phyloP scores from a whole-genome alignment of 2,888 invertebrate genomes.

The Sphaeridia pumilis region DNA sequence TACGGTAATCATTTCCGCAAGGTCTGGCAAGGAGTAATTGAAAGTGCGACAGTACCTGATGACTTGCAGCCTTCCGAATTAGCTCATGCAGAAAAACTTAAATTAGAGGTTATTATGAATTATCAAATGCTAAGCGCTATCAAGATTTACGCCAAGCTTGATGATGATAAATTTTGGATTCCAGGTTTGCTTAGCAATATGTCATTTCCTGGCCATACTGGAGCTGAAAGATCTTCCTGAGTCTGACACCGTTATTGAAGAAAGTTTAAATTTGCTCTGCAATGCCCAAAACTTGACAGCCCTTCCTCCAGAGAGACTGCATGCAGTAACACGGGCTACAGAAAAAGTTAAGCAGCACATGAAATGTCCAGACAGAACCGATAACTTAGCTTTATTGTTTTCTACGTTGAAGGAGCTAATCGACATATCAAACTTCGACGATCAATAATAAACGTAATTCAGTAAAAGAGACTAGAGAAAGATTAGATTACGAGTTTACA shows the following conservation, averaged over 20 bases:
- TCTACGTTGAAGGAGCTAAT: too few relatives aligned
- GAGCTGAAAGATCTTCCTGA: constrained; percentile 7
- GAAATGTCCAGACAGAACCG: too few relatives aligned
- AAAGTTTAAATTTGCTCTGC: background rate
- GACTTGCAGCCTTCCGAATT: constrained; percentile 11
- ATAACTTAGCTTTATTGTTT: too few relatives aligned
- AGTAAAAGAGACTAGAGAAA: too few relatives aligned
- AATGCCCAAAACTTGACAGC: background rate
- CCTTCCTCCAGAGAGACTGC: constrained; percentile 7
- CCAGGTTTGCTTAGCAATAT: constrained; percentile 10
- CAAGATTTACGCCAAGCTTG: background rate
- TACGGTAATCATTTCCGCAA: constrained; percentile 1
- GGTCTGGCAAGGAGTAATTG: constrained; percentile 9
- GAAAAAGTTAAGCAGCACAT: background rate
- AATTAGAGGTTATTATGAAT: constrained; percentile 7
- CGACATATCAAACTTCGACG: too few relatives aligned
- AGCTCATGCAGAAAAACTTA: constrained; percentile 12
- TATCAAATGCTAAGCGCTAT: background rate
- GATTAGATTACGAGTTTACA: too few relatives aligned
- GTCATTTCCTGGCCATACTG: constrained; percentile 6
- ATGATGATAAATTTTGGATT: background rate
- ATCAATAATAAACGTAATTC: too few relatives aligned
- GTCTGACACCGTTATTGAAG: constrained; percentile 5
- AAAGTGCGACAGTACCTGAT: constrained; percentile 6
- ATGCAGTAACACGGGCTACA: background rate